phyloP scores from a whole-genome alignment of 2,797 vertebrate genomes.

The Synanceia verrucosa region DNA sequence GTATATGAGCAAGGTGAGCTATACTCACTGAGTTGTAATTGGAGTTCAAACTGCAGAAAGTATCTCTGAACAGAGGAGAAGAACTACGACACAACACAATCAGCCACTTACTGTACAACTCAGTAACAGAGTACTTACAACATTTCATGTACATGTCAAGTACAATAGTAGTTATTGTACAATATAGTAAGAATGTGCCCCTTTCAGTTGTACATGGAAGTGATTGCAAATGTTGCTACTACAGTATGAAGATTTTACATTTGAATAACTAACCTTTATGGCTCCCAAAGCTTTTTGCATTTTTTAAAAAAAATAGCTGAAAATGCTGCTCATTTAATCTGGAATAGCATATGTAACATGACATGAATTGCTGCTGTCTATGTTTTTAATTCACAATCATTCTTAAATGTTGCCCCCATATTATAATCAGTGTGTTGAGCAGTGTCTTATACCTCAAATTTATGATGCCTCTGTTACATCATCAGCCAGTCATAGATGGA shows the following conservation, averaged over 20 bases:
- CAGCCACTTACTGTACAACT: no score
- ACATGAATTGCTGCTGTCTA: background rate
- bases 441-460: background rate
- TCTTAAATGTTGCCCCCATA: background rate
- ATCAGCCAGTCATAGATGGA: conserved; percentile 16
- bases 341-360: background rate
- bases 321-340: background rate
- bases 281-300: background rate
- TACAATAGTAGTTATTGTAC: background rate
- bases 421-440: background rate
- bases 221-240: background rate
- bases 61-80: no score
- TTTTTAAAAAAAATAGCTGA: background rate
- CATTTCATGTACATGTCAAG: no score
- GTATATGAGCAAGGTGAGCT: no score
- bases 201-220: background rate
- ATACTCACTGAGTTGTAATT: no score
- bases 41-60: no score
- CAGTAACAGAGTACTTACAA: no score
- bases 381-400: background rate
- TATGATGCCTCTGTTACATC: conserved; percentile 26
- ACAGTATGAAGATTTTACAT: conserved; percentile 4
- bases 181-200: background rate
- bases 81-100: no score
- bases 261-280: background rate